Evolutionary conservation across 53 echinoderm and acorn worm species (phyloP), one percentile per base, ranked within the genome.

Genomic region (Paelopatides confundens): DNA sequence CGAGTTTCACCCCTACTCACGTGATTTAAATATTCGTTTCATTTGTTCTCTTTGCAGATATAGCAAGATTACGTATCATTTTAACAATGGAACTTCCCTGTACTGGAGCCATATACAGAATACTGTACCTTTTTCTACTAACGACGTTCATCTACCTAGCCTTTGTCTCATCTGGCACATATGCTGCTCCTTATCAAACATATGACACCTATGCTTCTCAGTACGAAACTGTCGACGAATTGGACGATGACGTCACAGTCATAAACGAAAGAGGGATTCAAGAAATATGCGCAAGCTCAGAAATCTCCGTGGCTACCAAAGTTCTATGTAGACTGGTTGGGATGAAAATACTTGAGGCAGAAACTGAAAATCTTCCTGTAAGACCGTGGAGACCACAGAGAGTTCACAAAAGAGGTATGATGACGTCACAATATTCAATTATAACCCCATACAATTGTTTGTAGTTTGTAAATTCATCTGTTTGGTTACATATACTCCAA

Each of bases 71-170:
- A 58, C 18, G 5, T 23, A n/a, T 1, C 15, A 58, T n/a, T 4
- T n/a, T 21, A n/a, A 21, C 24, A 5, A 58, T 58, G 58, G 58
- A 58, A 58, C 24, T 21, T 58, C 58, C 58, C 17, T 6, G 15
- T 6, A 18, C 58, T 18, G 58, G 58, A 58, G 17, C 24, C 18
- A 58, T 23, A 21, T 58, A 6, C 21, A 5, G n/a, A 23, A 58
- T 23, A 58, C 18, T 21, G 58, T 79, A 51, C 32, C 31, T 79
- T 79, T 79, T 28, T n/a, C 17, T 53, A 30, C 53, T 79, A 27
- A 47, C 53, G 46, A 29, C 79, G 33, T 79, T 79, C 79, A 28
- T 79, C 29, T 79, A 79, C 53, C 15, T 79, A 51, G 79, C 79
- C 52, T 79, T 79, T 33, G 51, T 79, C 31, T 52, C 79, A 18